Percentiles rank a stretch among this genome's conserved stretches.
These are phyloP conservation scores for Pristionchus exspectatus DNA, from an alignment of 2,888 invertebrate species.

Conservation along the genomic window DNA sequence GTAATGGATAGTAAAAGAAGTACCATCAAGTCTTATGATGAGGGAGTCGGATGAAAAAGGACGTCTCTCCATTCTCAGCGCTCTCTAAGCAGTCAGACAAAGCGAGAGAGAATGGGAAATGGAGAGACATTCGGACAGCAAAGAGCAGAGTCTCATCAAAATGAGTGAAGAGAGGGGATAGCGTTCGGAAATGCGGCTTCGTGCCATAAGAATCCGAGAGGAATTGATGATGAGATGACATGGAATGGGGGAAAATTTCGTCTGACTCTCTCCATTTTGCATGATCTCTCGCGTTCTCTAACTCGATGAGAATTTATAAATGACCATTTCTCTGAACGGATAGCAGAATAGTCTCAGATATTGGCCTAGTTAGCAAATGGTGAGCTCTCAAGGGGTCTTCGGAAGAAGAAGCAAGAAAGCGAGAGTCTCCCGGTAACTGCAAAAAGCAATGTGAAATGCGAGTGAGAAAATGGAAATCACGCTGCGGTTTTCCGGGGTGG, in stretches of 20 bases:
- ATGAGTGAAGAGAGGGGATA: conserved; percentile 8
- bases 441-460: neutral
- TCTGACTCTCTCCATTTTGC: neutral
- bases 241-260: neutral
- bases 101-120: neutral
- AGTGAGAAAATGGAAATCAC: neutral
- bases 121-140: neutral
- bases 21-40: neutral
- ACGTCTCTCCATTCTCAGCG: neutral
- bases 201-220: neutral
- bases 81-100: neutral
- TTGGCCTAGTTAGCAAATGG: neutral
- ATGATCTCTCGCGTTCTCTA: neutral
- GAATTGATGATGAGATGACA: conserved; percentile 39
- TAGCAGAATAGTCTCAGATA: neutral
- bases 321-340: neutral
- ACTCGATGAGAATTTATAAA: neutral
- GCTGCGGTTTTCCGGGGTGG: neutral
- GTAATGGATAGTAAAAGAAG: neutral
- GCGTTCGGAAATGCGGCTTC: conserved; percentile 40
- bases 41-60: neutral
- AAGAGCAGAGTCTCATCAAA: neutral
- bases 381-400: neutral
- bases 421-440: neutral
- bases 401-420: neutral